phyloP scores from a whole-genome alignment of 1,140 invertebrate genomes.

The Cotesia typhae region DNA sequence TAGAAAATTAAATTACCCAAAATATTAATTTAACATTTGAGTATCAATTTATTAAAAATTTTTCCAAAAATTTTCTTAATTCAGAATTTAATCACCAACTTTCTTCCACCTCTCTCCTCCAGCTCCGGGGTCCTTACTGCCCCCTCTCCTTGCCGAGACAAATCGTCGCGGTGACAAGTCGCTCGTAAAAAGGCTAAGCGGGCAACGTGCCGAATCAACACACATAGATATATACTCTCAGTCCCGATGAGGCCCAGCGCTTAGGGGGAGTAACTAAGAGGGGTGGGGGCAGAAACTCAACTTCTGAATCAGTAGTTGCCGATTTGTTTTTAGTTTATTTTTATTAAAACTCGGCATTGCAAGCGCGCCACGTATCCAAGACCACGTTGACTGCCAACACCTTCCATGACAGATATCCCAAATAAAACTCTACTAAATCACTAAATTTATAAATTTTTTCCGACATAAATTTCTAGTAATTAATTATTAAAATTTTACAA shows the following conservation, averaged over 20 bases:
- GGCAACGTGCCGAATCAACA: conserved; percentile 31
- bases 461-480: too few species aligned
- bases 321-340: neutral
- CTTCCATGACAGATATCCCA: conserved; percentile 28
- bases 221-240: neutral
- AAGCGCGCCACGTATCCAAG: conserved; percentile 18
- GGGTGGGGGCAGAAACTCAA: neutral
- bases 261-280: neutral
- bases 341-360: conserved; percentile 27
- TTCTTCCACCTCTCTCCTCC: conserved; percentile 1
- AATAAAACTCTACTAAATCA: too few species aligned
- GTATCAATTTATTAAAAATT: too few species aligned
- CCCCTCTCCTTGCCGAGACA: conserved; percentile 33
- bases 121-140: conserved; percentile 20
- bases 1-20: too few species aligned
- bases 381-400: conserved; percentile 24
- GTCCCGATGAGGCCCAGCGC: too few species aligned
- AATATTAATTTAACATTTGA: too few species aligned
- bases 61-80: too few species aligned
- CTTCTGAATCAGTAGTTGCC: neutral
- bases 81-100: too few species aligned
- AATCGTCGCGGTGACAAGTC: conserved; percentile 49
- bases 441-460: too few species aligned
- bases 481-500: too few species aligned
- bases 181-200: conserved; percentile 43